Evolutionary conservation across 2,888 invertebrate genomes (phyloP).

Genomic region (Thecophora atra): DNA sequence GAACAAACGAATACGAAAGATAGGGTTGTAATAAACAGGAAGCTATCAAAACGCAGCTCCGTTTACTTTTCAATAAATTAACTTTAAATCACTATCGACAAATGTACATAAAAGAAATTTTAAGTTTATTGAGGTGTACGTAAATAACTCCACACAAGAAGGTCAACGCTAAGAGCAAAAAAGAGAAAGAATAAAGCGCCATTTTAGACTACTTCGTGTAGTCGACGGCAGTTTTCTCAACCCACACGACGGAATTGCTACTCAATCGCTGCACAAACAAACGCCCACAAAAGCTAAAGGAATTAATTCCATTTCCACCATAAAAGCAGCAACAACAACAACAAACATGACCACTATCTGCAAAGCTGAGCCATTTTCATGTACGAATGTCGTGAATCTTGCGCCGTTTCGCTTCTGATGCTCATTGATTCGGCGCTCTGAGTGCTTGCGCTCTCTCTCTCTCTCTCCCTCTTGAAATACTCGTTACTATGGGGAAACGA

Average conservation of each 20-base stretch:
- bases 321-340: too few species aligned
- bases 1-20: too few species aligned
- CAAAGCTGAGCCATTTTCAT: neutral
- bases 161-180: neutral
- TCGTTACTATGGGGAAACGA: neutral
- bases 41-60: too few species aligned
- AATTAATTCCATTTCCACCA: conserved; percentile 41
- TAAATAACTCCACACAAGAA: too few species aligned
- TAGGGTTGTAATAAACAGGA: too few species aligned
- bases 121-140: too few species aligned
- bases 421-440: conserved; percentile 44
- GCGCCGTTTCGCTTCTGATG: neutral
- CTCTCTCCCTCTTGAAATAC: neutral
- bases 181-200: conserved; percentile 36
- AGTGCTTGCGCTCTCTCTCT: conserved; percentile 52
- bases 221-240: conserved; percentile 8
- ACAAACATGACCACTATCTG: neutral
- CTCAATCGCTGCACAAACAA: conserved; percentile 30
- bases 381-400: conserved; percentile 5
- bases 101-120: too few species aligned
- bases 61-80: too few species aligned
- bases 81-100: too few species aligned
- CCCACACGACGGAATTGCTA: conserved; percentile 24
- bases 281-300: conserved; percentile 37
- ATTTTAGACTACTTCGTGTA: conserved; percentile 42